phyloP scores from a whole-genome alignment of 2,888 invertebrate species.

The Campaea margaritaria region DNA sequence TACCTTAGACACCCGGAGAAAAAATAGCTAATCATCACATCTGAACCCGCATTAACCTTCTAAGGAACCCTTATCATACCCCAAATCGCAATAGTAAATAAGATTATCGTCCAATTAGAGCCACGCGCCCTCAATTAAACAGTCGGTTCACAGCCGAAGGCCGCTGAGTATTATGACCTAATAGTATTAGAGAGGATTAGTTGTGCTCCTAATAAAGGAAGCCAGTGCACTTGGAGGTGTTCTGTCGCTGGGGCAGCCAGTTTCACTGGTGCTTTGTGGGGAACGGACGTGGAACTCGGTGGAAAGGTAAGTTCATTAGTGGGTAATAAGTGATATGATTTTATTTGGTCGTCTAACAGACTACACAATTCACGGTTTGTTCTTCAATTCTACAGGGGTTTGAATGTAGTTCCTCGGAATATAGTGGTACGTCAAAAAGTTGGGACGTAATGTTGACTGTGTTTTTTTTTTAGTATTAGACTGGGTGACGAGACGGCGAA shows the following conservation, averaged over 20 bases:
- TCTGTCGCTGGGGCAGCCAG: conserved; percentile 51
- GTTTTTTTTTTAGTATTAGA: no score
- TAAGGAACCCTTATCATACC: conserved; percentile 41
- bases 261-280: conserved; percentile 48
- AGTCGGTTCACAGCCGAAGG: conserved; percentile 63
- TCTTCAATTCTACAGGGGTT: no score
- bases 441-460: no score
- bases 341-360: background rate
- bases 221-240: conserved; percentile 72
- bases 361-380: no score
- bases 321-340: conserved; percentile 8
- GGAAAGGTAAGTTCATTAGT: conserved; percentile 40
- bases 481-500: no score
- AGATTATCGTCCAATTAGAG: conserved; percentile 50
- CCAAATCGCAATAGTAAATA: conserved; percentile 33
- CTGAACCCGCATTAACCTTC: conserved; percentile 20
- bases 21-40: background rate
- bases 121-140: conserved; percentile 59
- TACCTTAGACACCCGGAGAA: no score
- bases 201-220: conserved; percentile 70
- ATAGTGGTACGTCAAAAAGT: no score
- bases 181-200: conserved; percentile 71
- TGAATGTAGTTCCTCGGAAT: no score
- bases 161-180: conserved; percentile 67
- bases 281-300: conserved; percentile 48